Evolutionary conservation across 2,888 invertebrate genomes (phyloP).

Genomic region (Ophonus ardosiacus): DNA sequence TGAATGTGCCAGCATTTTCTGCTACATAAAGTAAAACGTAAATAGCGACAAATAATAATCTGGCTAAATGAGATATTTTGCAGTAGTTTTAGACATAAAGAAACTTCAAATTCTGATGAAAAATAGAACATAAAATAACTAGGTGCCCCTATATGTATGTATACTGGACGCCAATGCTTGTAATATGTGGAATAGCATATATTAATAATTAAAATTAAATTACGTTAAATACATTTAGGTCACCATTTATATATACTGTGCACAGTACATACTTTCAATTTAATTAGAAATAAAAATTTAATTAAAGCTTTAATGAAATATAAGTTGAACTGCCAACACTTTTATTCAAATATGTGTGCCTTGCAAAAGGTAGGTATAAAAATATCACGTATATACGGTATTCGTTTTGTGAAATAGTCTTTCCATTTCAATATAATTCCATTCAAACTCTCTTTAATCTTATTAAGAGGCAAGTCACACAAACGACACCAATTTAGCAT

Average conservation of each 20-base stretch:
- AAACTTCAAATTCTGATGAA: too few species aligned
- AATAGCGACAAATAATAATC: too few species aligned
- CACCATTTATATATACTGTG: neutral
- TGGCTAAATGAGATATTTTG: too few species aligned
- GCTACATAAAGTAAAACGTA: too few species aligned
- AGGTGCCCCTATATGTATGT: too few species aligned
- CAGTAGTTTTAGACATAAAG: too few species aligned
- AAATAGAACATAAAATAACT: too few species aligned
- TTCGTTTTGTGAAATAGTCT: conserved; percentile 17
- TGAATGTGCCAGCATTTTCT: too few species aligned
- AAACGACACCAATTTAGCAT: conserved; percentile 46
- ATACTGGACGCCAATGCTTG: too few species aligned
- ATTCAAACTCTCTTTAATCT: conserved; percentile 7
- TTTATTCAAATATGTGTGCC: neutral
- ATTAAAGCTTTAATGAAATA: neutral
- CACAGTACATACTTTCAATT: neutral
- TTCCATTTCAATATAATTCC: neutral
- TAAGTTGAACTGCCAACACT: neutral
- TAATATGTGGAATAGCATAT: neutral
- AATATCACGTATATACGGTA: neutral
- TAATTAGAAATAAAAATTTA: neutral
- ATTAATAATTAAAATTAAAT: neutral
- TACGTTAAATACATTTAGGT: neutral
- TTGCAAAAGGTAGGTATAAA: neutral
- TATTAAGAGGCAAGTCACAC: conserved; percentile 25